Conservation (phyloP, 2,888 invertebrate species). For the Tethea ocularis region DNA sequence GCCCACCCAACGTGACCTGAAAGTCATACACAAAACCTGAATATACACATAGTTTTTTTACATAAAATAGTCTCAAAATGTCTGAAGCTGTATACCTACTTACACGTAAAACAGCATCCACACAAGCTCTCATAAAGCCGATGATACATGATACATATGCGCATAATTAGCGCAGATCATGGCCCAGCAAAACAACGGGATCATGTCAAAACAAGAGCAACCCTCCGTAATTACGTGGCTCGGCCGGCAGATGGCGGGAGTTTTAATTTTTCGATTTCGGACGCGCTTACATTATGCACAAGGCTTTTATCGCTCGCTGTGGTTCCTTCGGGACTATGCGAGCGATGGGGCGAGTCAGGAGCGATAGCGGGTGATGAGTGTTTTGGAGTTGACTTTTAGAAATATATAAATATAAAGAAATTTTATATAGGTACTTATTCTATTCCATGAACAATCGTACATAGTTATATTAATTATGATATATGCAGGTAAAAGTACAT, state of each 20-base stretch:
- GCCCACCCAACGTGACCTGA: too few species aligned
- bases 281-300: conserved; percentile 79
- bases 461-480: too few species aligned
- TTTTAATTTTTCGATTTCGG: conserved; percentile 84
- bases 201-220: conserved; percentile 53
- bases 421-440: too few species aligned
- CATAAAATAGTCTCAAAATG: neutral
- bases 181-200: conserved; percentile 52
- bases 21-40: neutral
- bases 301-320: conserved; percentile 81
- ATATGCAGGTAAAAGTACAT: too few species aligned
- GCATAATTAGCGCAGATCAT: conserved; percentile 67
- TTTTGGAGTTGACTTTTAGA: too few species aligned
- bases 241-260: conserved; percentile 76
- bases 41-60: neutral
- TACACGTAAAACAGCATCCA: neutral
- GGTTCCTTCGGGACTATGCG: conserved; percentile 75
- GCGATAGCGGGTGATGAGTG: conserved; percentile 30
- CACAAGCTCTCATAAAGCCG: conserved; percentile 16
- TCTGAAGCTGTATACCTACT: neutral
- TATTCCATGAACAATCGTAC: too few species aligned
- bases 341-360: conserved; percentile 23
- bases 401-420: too few species aligned
- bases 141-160: conserved; percentile 40
- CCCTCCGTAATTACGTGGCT: conserved; percentile 62